phyloP scores from a whole-genome alignment of 2,888 invertebrate species.

The Suillia variegata region DNA sequence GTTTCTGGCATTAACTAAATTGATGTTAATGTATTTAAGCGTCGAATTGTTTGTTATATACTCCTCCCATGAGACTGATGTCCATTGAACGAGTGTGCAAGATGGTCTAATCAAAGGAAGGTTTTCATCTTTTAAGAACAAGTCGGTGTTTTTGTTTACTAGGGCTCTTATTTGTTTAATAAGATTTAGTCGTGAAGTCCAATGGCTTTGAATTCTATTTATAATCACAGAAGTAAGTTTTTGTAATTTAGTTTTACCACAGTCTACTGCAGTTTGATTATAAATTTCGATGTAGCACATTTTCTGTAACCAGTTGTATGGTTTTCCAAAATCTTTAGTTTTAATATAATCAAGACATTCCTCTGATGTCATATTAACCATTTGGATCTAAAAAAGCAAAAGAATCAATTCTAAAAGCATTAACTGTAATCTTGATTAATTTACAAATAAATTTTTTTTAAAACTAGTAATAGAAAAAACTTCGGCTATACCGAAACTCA shows the following conservation, averaged over 20 bases:
- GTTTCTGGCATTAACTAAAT: conserved; percentile 68
- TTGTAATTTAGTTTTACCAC: conserved; percentile 38
- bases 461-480: no score
- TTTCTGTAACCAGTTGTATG: conserved; percentile 90
- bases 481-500: no score
- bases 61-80: conserved; percentile 71
- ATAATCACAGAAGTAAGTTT: conserved; percentile 79
- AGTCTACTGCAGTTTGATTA: conserved; percentile 45
- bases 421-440: background rate
- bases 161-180: conserved; percentile 75
- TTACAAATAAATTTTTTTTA: background rate
- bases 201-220: conserved; percentile 73
- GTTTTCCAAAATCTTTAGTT: conserved; percentile 72
- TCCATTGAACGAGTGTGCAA: conserved; percentile 73
- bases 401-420: background rate
- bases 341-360: conserved; percentile 61
- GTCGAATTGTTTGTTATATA: conserved; percentile 42
- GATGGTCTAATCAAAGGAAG: conserved; percentile 59
- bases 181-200: conserved; percentile 76
- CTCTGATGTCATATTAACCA: conserved; percentile 56
- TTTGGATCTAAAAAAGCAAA: conserved; percentile 34
- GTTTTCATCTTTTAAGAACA: conserved; percentile 42
- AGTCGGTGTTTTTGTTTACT: conserved; percentile 53
- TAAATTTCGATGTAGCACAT: conserved; percentile 86
- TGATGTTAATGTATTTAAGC: conserved; percentile 64